Conservation (phyloP, 2,113 vertebrate genomes). For the Lamprotornis superbus region DNA sequence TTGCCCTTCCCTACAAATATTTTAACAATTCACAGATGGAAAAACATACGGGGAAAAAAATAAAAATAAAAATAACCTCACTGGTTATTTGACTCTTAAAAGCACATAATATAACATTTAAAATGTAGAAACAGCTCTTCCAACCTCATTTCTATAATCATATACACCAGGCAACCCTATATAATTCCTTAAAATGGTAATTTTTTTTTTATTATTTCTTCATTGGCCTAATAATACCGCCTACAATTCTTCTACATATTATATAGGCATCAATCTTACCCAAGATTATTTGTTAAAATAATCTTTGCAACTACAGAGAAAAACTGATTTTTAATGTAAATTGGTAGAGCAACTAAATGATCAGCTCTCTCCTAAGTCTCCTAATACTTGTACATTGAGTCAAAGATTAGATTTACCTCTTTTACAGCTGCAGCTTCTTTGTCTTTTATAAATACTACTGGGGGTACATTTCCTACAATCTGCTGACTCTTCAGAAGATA, state of each 20-base stretch:
- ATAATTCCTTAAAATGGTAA: not conserved
- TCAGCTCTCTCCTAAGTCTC: not conserved
- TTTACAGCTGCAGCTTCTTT: constrained; percentile 68
- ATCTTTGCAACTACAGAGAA: not conserved
- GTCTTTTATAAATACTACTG: constrained; percentile 80
- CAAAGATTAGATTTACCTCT: constrained; percentile 70
- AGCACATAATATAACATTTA: not conserved
- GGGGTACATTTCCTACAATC: constrained; percentile 76
- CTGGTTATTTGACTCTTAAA: not conserved
- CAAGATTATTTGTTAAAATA: not conserved
- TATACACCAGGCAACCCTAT: not conserved
- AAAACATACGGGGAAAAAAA: not conserved
- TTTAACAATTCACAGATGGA: not conserved
- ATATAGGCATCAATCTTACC: not conserved
- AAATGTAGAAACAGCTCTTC: not conserved
- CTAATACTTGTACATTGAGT: not conserved
- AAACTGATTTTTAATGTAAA: not conserved
- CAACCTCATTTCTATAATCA: not conserved
- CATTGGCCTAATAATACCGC: not conserved
- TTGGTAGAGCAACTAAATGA: not conserved
- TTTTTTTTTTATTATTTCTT: not conserved
- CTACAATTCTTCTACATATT: not conserved
- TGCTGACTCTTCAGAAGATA: constrained; percentile 80
- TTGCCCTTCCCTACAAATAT: not conserved
- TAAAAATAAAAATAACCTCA: not conserved